Conservation (phyloP, 2,113 vertebrate genomes). For the Phrynosoma blainvillii region DNA sequence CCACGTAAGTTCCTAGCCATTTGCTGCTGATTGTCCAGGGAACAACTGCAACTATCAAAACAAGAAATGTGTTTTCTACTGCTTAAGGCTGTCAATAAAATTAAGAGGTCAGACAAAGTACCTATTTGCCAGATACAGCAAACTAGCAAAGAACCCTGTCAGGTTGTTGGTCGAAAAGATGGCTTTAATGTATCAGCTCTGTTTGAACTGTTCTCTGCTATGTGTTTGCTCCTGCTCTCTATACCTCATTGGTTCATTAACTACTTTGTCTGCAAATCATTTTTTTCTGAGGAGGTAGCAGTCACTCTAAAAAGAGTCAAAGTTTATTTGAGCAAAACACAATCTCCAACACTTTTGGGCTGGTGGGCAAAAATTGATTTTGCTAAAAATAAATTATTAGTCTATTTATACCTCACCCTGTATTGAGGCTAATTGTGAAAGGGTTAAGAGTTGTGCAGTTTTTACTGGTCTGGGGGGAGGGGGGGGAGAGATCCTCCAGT, state of each 20-base stretch:
- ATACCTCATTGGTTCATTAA: background rate
- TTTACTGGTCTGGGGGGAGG: no score
- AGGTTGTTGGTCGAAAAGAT: background rate
- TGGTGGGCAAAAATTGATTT: no score
- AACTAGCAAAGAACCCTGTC: background rate
- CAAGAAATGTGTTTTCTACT: conserved; percentile 47
- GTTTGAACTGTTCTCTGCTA: background rate
- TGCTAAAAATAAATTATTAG: no score
- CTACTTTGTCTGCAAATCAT: background rate
- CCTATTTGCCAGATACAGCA: conserved; percentile 27
- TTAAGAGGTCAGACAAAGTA: conserved; percentile 37
- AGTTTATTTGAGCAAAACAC: background rate
- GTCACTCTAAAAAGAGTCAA: background rate
- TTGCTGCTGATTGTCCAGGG: conserved; percentile 46
- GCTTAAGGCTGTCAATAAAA: conserved; percentile 60
- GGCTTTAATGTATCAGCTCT: conserved; percentile 26
- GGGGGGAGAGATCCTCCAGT: no score
- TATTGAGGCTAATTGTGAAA: no score
- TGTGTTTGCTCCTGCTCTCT: background rate
- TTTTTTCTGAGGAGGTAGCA: background rate
- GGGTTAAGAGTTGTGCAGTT: no score
- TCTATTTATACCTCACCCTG: no score
- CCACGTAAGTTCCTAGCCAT: conserved; percentile 9
- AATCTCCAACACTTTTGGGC: no score
- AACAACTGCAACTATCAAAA: conserved; percentile 36